phyloP scores from a whole-genome alignment of 1,140 invertebrate species.

The Hormaphis cornu region DNA sequence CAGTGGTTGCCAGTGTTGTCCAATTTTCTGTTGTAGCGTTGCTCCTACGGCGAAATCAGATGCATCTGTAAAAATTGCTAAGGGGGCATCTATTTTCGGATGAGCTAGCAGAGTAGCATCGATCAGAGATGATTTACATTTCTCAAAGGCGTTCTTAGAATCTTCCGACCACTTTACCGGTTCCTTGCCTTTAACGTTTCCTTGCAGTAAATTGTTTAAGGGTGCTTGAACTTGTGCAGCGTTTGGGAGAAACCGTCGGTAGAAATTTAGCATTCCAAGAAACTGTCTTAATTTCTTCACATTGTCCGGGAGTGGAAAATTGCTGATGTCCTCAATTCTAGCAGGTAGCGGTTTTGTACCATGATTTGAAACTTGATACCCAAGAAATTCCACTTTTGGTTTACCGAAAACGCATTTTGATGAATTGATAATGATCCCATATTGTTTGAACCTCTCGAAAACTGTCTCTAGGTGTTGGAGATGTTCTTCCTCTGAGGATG shows the following conservation, averaged over 20 bases:
- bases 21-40: slow-evolving; percentile 36
- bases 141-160: neutral
- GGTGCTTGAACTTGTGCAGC: slow-evolving; percentile 24
- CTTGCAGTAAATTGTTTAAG: slow-evolving; percentile 2
- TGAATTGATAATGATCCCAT: slow-evolving; percentile 39
- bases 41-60: slow-evolving; percentile 37
- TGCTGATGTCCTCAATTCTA: slow-evolving; percentile 39
- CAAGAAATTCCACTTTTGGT: slow-evolving; percentile 39
- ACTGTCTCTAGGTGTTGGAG: slow-evolving; percentile 12
- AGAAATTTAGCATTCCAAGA: slow-evolving; percentile 36
- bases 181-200: neutral
- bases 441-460: slow-evolving; percentile 37
- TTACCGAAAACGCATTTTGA: slow-evolving; percentile 38
- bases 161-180: neutral
- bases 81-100: neutral
- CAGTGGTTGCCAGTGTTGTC: slow-evolving; percentile 1
- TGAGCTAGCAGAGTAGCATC: neutral
- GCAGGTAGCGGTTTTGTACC: slow-evolving; percentile 38
- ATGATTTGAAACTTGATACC: slow-evolving; percentile 37
- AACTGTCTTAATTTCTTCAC: slow-evolving; percentile 34
- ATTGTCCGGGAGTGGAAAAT: neutral
- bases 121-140: neutral
- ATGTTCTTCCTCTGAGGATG: slow-evolving; percentile 38
- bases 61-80: slow-evolving; percentile 35
- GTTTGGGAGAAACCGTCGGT: slow-evolving; percentile 31